Evolutionary conservation across 1,140 invertebrate genomes (phyloP).

Genomic region (Prorops nasuta): DNA sequence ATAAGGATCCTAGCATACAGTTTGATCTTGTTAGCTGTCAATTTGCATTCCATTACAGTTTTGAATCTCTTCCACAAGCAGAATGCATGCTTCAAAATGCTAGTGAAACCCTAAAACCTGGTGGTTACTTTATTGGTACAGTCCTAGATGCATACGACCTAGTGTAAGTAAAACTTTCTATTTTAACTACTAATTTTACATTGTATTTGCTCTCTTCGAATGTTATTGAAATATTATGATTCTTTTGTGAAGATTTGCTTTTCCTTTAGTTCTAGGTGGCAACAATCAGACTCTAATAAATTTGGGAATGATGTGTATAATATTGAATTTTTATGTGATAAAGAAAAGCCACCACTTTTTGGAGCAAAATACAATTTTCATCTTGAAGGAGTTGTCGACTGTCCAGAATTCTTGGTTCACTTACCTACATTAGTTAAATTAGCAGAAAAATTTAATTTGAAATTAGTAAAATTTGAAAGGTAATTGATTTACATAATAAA

Average conservation of each 20-base stretch:
- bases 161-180: conserved; percentile 61
- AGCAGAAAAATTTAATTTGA: conserved; percentile 77
- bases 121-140: conserved; percentile 96
- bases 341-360: conserved; percentile 80
- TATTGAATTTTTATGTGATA: conserved; percentile 76
- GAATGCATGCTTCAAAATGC: conserved; percentile 92
- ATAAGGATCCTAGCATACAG: conserved; percentile 70
- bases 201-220: not conserved
- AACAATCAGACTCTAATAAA: conserved; percentile 59
- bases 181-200: not conserved
- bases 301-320: conserved; percentile 89
- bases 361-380: conserved; percentile 96
- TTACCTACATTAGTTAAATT: conserved; percentile 84
- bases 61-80: conserved; percentile 89
- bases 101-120: conserved; percentile 80
- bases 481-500: conserved; percentile 50
- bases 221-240: not conserved
- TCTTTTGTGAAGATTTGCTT: conserved; percentile 7
- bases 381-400: conserved; percentile 94
- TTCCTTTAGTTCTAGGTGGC: conserved; percentile 59
- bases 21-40: conserved; percentile 95
- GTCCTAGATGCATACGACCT: conserved; percentile 92
- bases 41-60: conserved; percentile 96
- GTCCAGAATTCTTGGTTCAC: conserved; percentile 97
- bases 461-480: conserved; percentile 56